These are phyloP conservation scores for Crocuta crocuta DNA, from an alignment of 2,113 vertebrate genomes.

Conservation along the genomic window DNA sequence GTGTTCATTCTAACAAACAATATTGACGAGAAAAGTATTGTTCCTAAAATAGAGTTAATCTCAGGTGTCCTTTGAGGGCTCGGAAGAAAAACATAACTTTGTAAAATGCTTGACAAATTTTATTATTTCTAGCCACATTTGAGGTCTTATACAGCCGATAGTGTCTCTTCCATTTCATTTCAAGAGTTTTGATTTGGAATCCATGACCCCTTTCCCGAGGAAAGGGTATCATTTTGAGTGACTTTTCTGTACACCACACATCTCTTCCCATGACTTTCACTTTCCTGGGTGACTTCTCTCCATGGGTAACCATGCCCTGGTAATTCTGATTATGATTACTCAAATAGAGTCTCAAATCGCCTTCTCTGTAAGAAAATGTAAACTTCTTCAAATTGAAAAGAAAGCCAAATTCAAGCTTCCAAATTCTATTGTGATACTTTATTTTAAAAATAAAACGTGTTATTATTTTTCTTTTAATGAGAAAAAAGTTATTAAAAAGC, in stretches of 20 bases:
- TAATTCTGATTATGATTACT: not conserved
- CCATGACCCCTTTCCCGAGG: not conserved
- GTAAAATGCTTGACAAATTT: slow-evolving; percentile 27
- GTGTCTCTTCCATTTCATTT: not conserved
- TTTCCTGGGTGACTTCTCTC: not conserved
- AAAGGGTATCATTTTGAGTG: not conserved
- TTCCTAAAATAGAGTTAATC: slow-evolving; percentile 51
- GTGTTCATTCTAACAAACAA: not conserved
- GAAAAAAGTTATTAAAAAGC: not conserved
- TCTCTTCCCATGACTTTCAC: not conserved
- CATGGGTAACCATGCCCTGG: not conserved
- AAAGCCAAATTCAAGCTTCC: not conserved
- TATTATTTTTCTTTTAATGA: not conserved
- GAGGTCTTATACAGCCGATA: not conserved
- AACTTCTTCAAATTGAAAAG: not conserved
- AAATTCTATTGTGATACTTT: not conserved
- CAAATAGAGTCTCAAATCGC: not conserved
- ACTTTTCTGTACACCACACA: not conserved
- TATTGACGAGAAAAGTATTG: slow-evolving; percentile 48
- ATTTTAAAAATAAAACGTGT: slow-evolving; percentile 13
- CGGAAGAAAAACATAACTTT: slow-evolving; percentile 21
- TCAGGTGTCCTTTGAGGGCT: not conserved
- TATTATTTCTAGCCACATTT: slow-evolving; percentile 47
- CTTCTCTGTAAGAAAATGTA: not conserved
- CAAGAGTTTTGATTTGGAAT: slow-evolving; percentile 5